A percentile compares a stretch with the other conserved stretches of the same genome.
phyloP scores from a whole-genome alignment of 2,797 vertebrate genomes.

The Coregonus ussuriensis region DNA sequence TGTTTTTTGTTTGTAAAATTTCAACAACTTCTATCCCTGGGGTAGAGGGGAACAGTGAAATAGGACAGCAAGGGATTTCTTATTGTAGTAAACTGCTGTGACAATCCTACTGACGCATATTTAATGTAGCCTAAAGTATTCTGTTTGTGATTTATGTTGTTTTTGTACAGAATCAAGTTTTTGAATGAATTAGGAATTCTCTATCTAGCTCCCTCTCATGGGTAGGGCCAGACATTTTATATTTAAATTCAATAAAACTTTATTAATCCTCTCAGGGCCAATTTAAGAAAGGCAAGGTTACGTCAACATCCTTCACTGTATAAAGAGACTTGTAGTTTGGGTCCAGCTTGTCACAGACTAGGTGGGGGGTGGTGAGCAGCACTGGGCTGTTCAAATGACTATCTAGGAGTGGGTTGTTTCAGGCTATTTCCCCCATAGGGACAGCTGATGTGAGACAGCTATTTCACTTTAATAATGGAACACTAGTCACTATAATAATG shows the following conservation, averaged over 20 bases:
- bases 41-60: not conserved
- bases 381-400: not conserved
- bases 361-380: not conserved
- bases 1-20: not conserved
- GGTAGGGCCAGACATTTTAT: not conserved
- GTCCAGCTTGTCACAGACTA: not conserved
- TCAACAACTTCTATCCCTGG: not conserved
- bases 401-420: not conserved
- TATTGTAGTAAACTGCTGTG: not conserved
- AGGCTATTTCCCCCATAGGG: slow-evolving; percentile 8
- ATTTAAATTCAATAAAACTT: not conserved
- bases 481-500: no score
- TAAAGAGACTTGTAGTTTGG: not conserved
- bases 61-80: not conserved
- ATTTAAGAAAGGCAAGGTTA: no score
- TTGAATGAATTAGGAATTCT: not conserved
- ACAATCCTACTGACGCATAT: not conserved
- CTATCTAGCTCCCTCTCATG: not conserved
- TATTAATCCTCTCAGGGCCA: not conserved
- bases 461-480: no score
- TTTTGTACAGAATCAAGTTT: not conserved
- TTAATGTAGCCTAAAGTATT: not conserved
- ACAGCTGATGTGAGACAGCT: slow-evolving; percentile 22
- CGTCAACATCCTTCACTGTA: not conserved
- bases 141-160: not conserved